A percentile compares a stretch with the other conserved stretches of the same genome.
phyloP scores from a whole-genome alignment of 2,797 vertebrate species.

The Pelobates cultripes region DNA sequence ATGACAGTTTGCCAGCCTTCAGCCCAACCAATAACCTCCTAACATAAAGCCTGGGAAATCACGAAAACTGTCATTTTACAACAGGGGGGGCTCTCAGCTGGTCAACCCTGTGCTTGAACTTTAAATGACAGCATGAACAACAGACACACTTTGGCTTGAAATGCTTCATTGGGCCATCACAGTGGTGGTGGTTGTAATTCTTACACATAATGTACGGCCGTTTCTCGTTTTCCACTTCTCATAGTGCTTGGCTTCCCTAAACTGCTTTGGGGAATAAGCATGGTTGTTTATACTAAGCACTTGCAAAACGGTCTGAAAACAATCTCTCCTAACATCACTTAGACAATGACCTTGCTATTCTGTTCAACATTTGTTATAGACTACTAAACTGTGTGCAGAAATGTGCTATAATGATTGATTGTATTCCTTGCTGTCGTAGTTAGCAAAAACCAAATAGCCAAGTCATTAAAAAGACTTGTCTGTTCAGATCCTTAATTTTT shows the following conservation, averaged over 20 bases:
- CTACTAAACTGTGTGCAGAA: conserved; percentile 76
- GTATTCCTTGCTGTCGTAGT: conserved; percentile 65
- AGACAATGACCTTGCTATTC: conserved; percentile 73
- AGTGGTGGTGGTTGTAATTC: neutral
- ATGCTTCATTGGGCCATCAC: conserved; percentile 29
- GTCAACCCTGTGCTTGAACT: neutral
- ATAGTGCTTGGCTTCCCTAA: conserved; percentile 42
- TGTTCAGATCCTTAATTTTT: conserved; percentile 58
- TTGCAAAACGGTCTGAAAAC: conserved; percentile 60
- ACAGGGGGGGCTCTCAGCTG: too few species aligned
- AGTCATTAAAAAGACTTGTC: conserved; percentile 80
- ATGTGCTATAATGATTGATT: conserved; percentile 80
- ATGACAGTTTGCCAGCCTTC: too few species aligned
- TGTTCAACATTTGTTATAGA: conserved; percentile 66
- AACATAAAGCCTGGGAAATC: too few species aligned
- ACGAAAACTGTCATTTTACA: too few species aligned
- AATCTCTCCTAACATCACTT: conserved; percentile 62
- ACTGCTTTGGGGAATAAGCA: conserved; percentile 64
- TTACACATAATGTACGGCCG: conserved; percentile 5
- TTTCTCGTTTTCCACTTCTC: conserved; percentile 50
- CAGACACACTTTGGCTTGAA: conserved; percentile 1
- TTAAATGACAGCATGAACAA: neutral
- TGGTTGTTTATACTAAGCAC: conserved; percentile 60
- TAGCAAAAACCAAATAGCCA: conserved; percentile 77
- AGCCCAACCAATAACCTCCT: too few species aligned